Evolutionary conservation across 2,888 invertebrate species (phyloP), one percentile per base, ranked within the genome.

Genomic region (Adelognathus sp.): DNA sequence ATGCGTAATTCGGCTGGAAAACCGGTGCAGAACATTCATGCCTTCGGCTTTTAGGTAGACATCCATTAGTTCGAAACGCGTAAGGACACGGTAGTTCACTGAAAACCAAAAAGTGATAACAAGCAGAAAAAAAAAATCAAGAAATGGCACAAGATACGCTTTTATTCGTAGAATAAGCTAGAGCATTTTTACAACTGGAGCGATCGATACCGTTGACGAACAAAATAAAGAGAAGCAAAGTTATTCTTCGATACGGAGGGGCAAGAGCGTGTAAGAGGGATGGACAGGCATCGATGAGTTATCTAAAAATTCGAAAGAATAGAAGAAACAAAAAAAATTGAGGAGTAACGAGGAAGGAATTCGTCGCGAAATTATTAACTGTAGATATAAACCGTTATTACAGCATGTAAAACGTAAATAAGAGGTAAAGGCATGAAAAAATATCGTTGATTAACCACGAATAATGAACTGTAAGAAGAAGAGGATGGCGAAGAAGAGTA

Each of bases 361-460:
- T 66, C 52, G 33, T 54, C 74, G 70, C 66, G 29, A 61, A 71
- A 41, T 66, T 41, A 36, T 75, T 46, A 60, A 60, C 69, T 75
- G 79, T 80, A 82, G 79, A 79, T 71, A 56, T 67, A 24, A 24
- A 50, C 24, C 33, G 73, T 77, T 81, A 81, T 76, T 79, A 85
- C 84, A 82, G 87, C 87, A 86, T 89, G 87, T 84, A 85, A 84
- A 83, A 85, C 82, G 80, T 85, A 84, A 83, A 79, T 82, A 80
- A 83, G 82, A 83, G 81, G 80, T 86, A 81, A 81, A 84, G 84
- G 86, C 86, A 87, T 85, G 84, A 86, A 74, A 44, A 70, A 52
- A 39, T 31, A 33, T 64, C 50, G 50, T 70, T 58, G 14, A 76
- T 69, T 52, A 58, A 70, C 18, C n/a, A n/a, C n/a, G n/a, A 33